Base-by-base conservation (phyloP, 2,113 vertebrate genomes). In the Periophthalmus modestus region DNA sequence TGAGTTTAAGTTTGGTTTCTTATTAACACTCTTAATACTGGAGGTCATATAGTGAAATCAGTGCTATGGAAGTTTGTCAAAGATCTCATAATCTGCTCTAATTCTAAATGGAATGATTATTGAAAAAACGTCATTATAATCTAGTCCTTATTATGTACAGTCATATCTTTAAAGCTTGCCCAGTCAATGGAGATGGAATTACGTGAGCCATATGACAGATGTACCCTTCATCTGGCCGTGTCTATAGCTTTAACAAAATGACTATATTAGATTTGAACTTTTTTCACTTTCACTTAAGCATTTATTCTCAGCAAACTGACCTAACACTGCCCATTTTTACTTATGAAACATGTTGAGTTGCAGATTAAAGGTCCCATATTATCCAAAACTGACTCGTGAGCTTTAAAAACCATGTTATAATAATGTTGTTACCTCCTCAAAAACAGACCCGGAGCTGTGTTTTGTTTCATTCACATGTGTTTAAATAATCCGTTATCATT, bases 71-170 rank as follows among this genome's bases (percentile, higher is more conserved):
- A 82, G 82, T 79, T 55, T 70, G 66, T n/a, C n/a, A 50, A 63
- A 46, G 36, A 70, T 74, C 57, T 79, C 46, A 71, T 79, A 86
- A 84, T 84, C 71, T 80, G 58, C 21, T 78, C 7, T 52, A 19
- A 52, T 82, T 80, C 58, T 52, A n/a, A 36, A 59, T 62, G 69
- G 77, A 82, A 80, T 77, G 12, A 1, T 16, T 71, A 15, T 58
- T 66, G 19, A 18, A 75, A n/a, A 75, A 73, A 19, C n/a, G 48
- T 68, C 63, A 15, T 24, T 54, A 46, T 23, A 66, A 50, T 18
- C 33, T 5, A 39, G 11, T 71, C 63, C 34, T 61, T 36, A 72
- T 65, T 68, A 75, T 73, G 52, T 55, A 57, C 19, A 48, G 54
- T 36, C 33, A 68, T 72, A 54, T n/a, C 46, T 76, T 57, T 70